Evolutionary conservation across 1,140 invertebrate species (phyloP), one percentile per base, ranked within the genome.

Genomic region (Drosophila chauvacae): DNA sequence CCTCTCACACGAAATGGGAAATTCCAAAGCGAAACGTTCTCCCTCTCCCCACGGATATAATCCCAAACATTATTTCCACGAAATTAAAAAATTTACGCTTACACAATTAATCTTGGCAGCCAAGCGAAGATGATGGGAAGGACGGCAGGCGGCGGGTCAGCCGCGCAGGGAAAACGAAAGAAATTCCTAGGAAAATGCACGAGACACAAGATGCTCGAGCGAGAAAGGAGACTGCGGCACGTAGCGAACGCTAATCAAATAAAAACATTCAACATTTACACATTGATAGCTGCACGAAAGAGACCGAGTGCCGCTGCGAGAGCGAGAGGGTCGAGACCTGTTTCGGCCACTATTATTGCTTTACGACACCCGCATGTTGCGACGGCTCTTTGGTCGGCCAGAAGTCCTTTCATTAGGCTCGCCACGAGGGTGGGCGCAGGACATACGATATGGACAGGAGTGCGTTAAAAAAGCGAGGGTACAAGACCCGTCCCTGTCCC

Each of bases 211-310:
- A 85, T 74, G 70, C 77, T 56, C 33, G 53, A 48, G 42, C 50
- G 47, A 42, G 56, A 53, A 79, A 68, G 69, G 42, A 58, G 79
- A 87, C 71, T 77, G 83, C 73, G 83, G 84, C 84, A 88, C 84
- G 84, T 88, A 84, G 80, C 84, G 56, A 87, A 71, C 84, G 84
- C 84, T 88, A 88, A 88, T 88, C 84, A 88, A 88, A 88, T 88
- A 90, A 88, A 88, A 88, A 88, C 85, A 90, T 88, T 90, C 80
- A 82, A 79, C 84, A 90, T 90, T 90, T 88, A 88, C 80, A 88
- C 84, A 65, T 63, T 75, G 82, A 85, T 86, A 86, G 80, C 45
- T 11, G n/a, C n/a, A 26, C 23, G 18, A 75, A 37, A 28, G 47
- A 23, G 47, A 44, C 4, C 41, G 33, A 65, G 44, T 37, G 35